Conservation (phyloP, 2,888 invertebrate species). For the Axea sp. region DNA sequence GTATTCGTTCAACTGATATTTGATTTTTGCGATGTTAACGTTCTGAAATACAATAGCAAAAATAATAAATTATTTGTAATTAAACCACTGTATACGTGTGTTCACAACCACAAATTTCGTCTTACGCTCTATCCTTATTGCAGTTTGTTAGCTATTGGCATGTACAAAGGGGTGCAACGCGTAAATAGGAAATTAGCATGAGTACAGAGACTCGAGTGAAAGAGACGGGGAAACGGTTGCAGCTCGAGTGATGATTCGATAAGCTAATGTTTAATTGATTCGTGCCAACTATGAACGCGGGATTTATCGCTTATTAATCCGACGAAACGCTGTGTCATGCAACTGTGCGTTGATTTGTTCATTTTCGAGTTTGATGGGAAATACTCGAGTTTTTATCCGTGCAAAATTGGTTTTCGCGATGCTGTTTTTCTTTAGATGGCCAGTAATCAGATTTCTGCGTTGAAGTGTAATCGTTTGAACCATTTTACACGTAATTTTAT, state of each 20-base stretch:
- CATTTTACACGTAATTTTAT: too few relatives aligned
- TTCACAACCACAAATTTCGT: too few relatives aligned
- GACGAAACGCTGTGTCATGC: slow-evolving; percentile 31
- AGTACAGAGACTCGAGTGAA: slow-evolving; percentile 9
- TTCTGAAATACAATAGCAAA: too few relatives aligned
- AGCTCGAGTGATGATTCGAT: slow-evolving; percentile 28
- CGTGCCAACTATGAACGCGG: slow-evolving; percentile 11
- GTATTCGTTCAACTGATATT: too few relatives aligned
- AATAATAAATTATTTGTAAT: too few relatives aligned
- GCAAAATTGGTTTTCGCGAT: too few relatives aligned
- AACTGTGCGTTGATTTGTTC: slow-evolving; percentile 3
- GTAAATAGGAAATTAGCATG: slow-evolving; percentile 27
- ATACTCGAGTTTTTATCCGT: too few relatives aligned
- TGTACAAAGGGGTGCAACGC: slow-evolving; percentile 5
- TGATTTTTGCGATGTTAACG: too few relatives aligned
- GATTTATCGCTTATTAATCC: slow-evolving; percentile 42
- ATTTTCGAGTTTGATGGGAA: not conserved
- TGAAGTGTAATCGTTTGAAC: too few relatives aligned
- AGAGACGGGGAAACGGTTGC: slow-evolving; percentile 9
- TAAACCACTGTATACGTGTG: too few relatives aligned
- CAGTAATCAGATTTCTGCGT: too few relatives aligned
- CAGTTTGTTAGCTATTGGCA: slow-evolving; percentile 2
- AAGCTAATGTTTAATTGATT: slow-evolving; percentile 49
- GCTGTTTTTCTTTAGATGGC: too few relatives aligned
- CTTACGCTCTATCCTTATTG: slow-evolving; percentile 4